Percentiles rank a stretch among this genome's conserved stretches.
phyloP scores from a whole-genome alignment of 2,888 invertebrate genomes.

The Caenorhabditis imperialis region DNA sequence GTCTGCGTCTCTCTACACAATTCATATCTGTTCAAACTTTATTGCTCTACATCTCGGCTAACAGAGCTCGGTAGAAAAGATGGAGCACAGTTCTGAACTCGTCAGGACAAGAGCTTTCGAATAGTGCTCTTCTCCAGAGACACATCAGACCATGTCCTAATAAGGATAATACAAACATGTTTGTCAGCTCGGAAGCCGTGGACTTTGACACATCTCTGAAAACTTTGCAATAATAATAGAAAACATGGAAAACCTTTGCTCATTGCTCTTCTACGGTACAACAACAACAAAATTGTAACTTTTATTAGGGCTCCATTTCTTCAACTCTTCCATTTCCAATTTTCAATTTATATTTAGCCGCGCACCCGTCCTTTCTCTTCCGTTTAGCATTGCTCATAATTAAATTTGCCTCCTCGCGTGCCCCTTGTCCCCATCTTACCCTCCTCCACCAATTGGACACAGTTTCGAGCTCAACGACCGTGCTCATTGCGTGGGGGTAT shows the following conservation, averaged over 20 bases:
- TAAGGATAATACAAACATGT: no score
- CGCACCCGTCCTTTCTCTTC: slow-evolving; percentile 7
- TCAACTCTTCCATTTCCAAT: slow-evolving; percentile 10
- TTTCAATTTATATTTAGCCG: slow-evolving; percentile 36
- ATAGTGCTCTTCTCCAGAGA: no score
- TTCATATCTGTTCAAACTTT: no score
- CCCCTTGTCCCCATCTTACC: neutral
- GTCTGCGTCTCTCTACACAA: no score
- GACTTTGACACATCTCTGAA: no score
- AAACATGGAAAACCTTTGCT: neutral
- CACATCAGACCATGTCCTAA: no score
- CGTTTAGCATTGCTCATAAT: slow-evolving; percentile 21
- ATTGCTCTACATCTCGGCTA: no score
- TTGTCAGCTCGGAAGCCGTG: no score
- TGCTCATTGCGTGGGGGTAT: slow-evolving; percentile 18
- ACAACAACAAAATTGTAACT: slow-evolving; percentile 38
- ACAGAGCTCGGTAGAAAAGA: no score
- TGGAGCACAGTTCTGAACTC: no score
- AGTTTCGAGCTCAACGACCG: slow-evolving; percentile 31
- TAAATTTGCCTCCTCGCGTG: slow-evolving; percentile 22
- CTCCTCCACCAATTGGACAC: slow-evolving; percentile 1
- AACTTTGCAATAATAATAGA: no score
- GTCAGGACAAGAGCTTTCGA: no score
- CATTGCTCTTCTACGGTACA: slow-evolving; percentile 14
- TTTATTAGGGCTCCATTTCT: slow-evolving; percentile 25